phyloP scores from a whole-genome alignment of 2,888 invertebrate genomes.

The Trichogramma dendrolimi region DNA sequence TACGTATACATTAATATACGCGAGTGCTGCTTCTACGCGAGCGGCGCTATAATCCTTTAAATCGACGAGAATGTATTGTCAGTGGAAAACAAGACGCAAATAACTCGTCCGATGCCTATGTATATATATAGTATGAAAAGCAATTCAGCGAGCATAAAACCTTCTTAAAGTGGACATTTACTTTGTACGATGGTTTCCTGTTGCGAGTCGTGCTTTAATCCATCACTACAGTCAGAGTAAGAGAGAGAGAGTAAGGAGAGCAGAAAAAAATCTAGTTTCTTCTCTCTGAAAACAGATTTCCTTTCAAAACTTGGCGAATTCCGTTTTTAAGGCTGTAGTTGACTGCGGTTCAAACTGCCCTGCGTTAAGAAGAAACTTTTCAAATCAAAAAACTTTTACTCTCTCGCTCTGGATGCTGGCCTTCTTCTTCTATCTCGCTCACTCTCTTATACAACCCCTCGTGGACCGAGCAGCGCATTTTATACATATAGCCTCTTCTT shows the following conservation, averaged over 20 bases:
- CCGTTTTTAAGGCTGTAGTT: constrained; percentile 3
- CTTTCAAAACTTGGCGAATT: constrained; percentile 17
- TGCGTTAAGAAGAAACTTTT: constrained; percentile 36
- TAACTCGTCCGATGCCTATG: constrained; percentile 3
- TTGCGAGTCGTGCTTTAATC: constrained; percentile 3
- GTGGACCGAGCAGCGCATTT: constrained; percentile 1
- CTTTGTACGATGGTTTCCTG: constrained; percentile 11
- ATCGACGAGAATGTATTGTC: not conserved
- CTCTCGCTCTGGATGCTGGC: constrained; percentile 25
- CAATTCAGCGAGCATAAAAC: constrained; percentile 18
- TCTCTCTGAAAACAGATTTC: constrained; percentile 11
- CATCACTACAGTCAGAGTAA: not conserved
- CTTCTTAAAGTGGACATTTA: constrained; percentile 22
- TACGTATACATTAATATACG: not conserved
- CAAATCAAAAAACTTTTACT: constrained; percentile 47
- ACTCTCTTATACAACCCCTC: constrained; percentile 24
- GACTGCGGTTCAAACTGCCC: constrained; percentile 34
- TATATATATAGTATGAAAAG: not conserved
- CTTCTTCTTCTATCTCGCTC: constrained; percentile 28
- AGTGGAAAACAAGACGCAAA: not conserved
- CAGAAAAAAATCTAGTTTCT: constrained; percentile 13
- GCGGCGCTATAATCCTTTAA: not conserved
- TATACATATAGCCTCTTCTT: constrained; percentile 44
- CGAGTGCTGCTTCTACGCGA: not conserved
- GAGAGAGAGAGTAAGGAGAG: too few relatives aligned